phyloP scores from a whole-genome alignment of 2,113 vertebrate genomes.

The Pollimyrus isidori region DNA sequence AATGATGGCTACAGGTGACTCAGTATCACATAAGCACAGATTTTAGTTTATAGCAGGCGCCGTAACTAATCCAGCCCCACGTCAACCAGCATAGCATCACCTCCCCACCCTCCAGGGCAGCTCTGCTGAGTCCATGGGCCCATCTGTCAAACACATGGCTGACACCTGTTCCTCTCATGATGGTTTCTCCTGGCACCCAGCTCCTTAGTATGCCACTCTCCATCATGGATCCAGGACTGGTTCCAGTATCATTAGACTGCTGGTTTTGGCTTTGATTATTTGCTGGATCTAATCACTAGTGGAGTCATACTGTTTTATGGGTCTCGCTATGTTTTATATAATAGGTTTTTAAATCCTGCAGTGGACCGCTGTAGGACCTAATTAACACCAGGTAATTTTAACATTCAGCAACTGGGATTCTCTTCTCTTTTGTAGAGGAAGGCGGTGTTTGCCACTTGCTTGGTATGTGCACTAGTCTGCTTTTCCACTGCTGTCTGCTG shows the following conservation, averaged over 20 bases:
- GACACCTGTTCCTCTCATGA: constrained; percentile 49
- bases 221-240: constrained; percentile 30
- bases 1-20: background rate
- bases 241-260: constrained; percentile 52
- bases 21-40: background rate
- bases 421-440: background rate
- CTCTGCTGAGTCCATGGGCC: constrained; percentile 47
- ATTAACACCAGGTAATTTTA: constrained; percentile 55
- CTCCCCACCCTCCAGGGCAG: constrained; percentile 10
- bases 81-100: constrained; percentile 5
- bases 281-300: constrained; percentile 8
- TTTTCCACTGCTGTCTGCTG: background rate
- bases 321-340: constrained; percentile 55
- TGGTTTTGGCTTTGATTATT: constrained; percentile 13
- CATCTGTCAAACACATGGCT: constrained; percentile 53
- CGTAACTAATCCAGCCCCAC: background rate
- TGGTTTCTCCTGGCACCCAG: constrained; percentile 10
- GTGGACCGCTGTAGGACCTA: constrained; percentile 49
- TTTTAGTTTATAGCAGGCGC: background rate
- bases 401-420: background rate
- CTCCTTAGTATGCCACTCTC: constrained; percentile 17
- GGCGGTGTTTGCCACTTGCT: background rate
- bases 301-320: constrained; percentile 57
- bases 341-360: constrained; percentile 58
- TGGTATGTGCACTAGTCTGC: background rate